Evolutionary conservation across 35 echinoderm and acorn worm genomes (phyloP).

Genomic region (Apostichopus japonicus): DNA sequence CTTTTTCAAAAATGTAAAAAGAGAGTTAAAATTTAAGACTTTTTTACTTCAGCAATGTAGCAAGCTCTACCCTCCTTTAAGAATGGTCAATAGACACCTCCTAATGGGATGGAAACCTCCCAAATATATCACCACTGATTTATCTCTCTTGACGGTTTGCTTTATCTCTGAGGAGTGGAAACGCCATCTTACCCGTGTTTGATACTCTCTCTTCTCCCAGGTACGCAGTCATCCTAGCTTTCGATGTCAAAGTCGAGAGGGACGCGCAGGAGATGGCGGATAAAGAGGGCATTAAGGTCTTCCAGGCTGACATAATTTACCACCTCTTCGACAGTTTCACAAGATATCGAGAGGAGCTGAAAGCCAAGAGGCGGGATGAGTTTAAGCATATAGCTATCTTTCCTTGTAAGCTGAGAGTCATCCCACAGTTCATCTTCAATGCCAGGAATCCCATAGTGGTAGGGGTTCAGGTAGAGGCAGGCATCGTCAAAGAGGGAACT

Average conservation of each 20-base stretch:
- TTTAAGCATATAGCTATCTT: slow-evolving; percentile 97
- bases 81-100: no score
- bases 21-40: no score
- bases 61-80: no score
- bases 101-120: no score
- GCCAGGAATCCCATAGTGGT: slow-evolving; percentile 92
- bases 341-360: slow-evolving; percentile 72
- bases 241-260: slow-evolving; percentile 91
- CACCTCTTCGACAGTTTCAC: slow-evolving; percentile 96
- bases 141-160: no score
- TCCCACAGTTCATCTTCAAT: slow-evolving; percentile 90
- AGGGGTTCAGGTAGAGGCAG: slow-evolving; percentile 80
- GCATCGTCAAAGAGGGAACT: slow-evolving; percentile 92
- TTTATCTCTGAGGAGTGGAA: no score
- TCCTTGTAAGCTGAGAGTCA: slow-evolving; percentile 86
- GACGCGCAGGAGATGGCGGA: slow-evolving; percentile 99
- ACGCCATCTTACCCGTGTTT: background rate
- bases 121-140: no score
- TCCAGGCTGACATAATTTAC: slow-evolving; percentile 99
- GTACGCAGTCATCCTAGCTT: slow-evolving; percentile 95
- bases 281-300: slow-evolving; percentile 89
- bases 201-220: slow-evolving; percentile 23
- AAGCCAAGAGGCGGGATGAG: slow-evolving; percentile 76
- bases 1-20: no score
- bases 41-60: no score